Base-by-base conservation (phyloP, 2,113 vertebrate genomes). In the Myiopsitta monachus region DNA sequence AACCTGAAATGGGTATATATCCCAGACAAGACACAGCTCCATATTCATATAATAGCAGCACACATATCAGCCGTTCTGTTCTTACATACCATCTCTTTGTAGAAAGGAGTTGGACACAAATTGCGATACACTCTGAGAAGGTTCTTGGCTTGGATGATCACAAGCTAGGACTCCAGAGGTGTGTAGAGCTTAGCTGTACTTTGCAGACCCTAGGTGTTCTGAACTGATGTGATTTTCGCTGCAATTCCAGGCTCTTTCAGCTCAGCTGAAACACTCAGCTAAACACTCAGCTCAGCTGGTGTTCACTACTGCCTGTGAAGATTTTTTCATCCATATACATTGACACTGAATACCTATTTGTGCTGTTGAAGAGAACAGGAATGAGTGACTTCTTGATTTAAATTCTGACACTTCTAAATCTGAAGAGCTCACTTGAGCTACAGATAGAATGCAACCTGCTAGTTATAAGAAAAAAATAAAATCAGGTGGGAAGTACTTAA, bases 351-450 rank as follows among this genome's bases (percentile, higher is more conserved):
- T 76, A 52, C 9, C 18, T 41, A 52, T 88, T 90, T 93, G 30
- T 81, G 24, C 10, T 70, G 30, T 5, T 78, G 30, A 43, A 90
- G 11, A 66, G 54, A 67, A 87, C 10, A 82, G 33, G 75, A 90
- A 52, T 1, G 2, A 94, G 55, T 1, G 0, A 59, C 72, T 69
- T 67, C 72, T 66, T 70, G 0, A 80, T 57, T 86, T 75, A 77
- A 86, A 88, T 93, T 83, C 64, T 86, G 83, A 64, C 46, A 77
- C 43, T 78, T 92, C 10, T 70, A 47, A 81, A 78, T 75, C 54
- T 78, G 75, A 93, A 93, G 38, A 81, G 68, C 33, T 93, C 61
- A 75, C 62, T 68, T 78, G 68, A 82, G 51, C 33, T 78, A 51
- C 33, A 87, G 61, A 79, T 22, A 75, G 51, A 96, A 67, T 38